A percentile compares a stretch with the other conserved stretches of the same genome.
phyloP scores from a whole-genome alignment of 1,140 invertebrate species.

The Meteorus sp. region DNA sequence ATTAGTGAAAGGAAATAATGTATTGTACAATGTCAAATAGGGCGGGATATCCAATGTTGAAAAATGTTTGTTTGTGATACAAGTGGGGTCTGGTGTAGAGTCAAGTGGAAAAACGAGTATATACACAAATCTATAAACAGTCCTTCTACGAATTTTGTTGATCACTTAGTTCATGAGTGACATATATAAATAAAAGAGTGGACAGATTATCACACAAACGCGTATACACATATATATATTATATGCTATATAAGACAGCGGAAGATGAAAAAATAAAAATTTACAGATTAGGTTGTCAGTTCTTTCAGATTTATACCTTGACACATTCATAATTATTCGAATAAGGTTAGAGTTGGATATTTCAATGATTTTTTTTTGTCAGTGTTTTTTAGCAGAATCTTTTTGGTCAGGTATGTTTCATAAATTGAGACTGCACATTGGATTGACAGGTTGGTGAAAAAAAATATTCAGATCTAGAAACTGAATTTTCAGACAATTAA shows the following conservation, averaged over 20 bases:
- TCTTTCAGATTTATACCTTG: not conserved
- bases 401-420: not conserved
- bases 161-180: not conserved
- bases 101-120: not conserved
- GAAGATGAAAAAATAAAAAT: not conserved
- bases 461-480: not conserved
- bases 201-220: not conserved
- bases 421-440: no score
- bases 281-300: conserved; percentile 2
- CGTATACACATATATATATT: no score
- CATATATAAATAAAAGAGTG: not conserved
- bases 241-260: not conserved
- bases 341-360: no score
- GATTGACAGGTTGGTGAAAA: not conserved
- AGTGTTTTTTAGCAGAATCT: not conserved
- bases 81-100: not conserved
- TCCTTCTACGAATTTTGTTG: conserved; percentile 14
- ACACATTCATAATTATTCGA: conserved; percentile 5
- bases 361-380: not conserved
- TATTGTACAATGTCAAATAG: not conserved
- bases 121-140: not conserved
- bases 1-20: conserved; percentile 6
- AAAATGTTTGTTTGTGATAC: not conserved
- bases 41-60: not conserved
- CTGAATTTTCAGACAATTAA: no score